Base-by-base conservation (phyloP, 2,113 vertebrate genomes). In the Stegastes partitus region DNA sequence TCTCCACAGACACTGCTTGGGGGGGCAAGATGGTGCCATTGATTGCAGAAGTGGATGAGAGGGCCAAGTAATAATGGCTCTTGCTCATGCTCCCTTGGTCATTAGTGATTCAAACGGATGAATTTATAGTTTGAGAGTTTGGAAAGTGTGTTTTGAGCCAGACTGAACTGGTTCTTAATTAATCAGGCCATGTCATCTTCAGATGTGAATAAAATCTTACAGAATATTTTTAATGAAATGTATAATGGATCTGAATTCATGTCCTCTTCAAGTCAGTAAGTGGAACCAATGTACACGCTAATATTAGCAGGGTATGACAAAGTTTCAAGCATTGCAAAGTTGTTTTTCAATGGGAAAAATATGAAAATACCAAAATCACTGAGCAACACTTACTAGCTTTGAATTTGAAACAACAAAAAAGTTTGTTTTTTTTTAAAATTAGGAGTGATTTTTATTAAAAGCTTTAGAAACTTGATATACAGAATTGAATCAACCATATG, bases 11-110 rank as follows among this genome's bases (percentile, higher is more conserved):
- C 44, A 0, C 47, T 73, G 68, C 64, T 84, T 5, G 1, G 5
- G 56, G 56, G 51, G 70, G 53, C 18, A 64, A 68, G 66, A 70
- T 53, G 82, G 55, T 63, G 68, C 75, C 63, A 47, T 34, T 89
- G 87, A 90, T 91, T 90, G 80, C 74, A 79, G 51, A 83, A 89
- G 85, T 88, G 74, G 82, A 59, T 59, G 56, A 80, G 73, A 51
- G 63, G 61, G 63, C 51, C 50, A 26, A 74, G 74, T 77, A 74
- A 71, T 65, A 83, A 77, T 67, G 74, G 47, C 73, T 74, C 85
- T 86, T 55, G 72, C 62, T 73, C 69, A 45, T 68, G 70, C 72
- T 76, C 42, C 50, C 31, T 51, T 8, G 2, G 67, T 26, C 45
- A 69, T 88, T 55, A 75, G 53, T 37, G 61, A 83, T 81, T 77